Evolutionary conservation across 1,140 invertebrate genomes (phyloP), one percentile per base, ranked within the genome.

Genomic region (Contarinia nasturtii): DNA sequence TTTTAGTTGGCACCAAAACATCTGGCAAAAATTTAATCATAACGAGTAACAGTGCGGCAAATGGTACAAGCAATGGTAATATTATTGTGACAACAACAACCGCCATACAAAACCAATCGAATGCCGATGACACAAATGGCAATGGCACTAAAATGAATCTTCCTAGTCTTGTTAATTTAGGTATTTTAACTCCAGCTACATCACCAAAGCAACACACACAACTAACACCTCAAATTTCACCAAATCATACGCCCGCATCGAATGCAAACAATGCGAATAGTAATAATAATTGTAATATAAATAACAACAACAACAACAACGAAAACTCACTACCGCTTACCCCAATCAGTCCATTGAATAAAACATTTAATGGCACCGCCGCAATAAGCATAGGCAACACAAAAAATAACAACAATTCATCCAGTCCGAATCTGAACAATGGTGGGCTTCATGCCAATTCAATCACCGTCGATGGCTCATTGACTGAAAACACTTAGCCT

Each of bases 161-260:
- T 48, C 60, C 60, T 38, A 61, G 60, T 55, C 56, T 63, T 46
- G 57, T 63, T 15, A 63, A 63, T 48, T 56, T 72, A 15, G 69
- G 68, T 40, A 65, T 72, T 48, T 52, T 73, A 2, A 72, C 70
- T 2, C 70, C 71, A 18, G 69, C 67, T 33, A 65, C 70, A 4
- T 71, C 70, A 33, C 71, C 71, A 50, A 65, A 63, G 45, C 41
- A 51, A 48, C 54, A 57, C 46, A 49, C 55, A n/a, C 48, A 52
- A 27, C 21, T 41, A 7, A 46, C 12, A 20, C 20, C 10, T 17
- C n/a, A 22, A 18, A 17, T 3, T 47, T n/a, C 5, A 33, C 14
- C 34, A 27, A 37, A 46, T 46, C 5, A 11, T 11, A 45, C 22
- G 10, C 11, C 15, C 11, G 18, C 15, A 15, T 15, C 12, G 4